Percentiles rank a stretch among this genome's conserved stretches.
Evolutionary conservation across 1,140 invertebrate species (phyloP).

Genomic region (Fopius arisanus): DNA sequence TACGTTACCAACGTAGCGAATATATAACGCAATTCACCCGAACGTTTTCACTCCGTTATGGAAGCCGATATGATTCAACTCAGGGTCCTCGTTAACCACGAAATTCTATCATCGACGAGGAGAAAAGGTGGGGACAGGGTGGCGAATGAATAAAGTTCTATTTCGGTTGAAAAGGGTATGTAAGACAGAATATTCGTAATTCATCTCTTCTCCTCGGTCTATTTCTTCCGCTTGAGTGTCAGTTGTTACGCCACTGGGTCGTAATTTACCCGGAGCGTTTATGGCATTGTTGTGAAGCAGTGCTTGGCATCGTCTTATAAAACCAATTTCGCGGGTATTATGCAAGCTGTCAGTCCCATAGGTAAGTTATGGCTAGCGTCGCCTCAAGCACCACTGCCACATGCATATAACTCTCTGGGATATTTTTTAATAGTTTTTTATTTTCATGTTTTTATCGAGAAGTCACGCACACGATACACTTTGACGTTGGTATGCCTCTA

Average conservation of each 20-base stretch:
- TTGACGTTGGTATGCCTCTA: conserved; percentile 29
- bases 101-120: not conserved
- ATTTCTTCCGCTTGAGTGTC: conserved; percentile 22
- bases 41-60: not conserved
- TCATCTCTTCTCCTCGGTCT: not conserved
- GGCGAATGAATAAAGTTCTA: not conserved
- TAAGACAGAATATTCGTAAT: conserved; percentile 8
- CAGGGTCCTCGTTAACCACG: not conserved
- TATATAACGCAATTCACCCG: not conserved
- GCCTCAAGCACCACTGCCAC: conserved; percentile 52
- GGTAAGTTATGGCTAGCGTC: conserved; percentile 59
- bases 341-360: conserved; percentile 62
- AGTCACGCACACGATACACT: conserved; percentile 30
- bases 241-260: conserved; percentile 52
- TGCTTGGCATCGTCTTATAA: conserved; percentile 61
- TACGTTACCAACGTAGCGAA: not conserved
- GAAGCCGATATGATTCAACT: not conserved
- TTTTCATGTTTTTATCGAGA: conserved; percentile 24
- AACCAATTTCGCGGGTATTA: conserved; percentile 65
- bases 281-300: conserved; percentile 61
- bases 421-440: conserved; percentile 18
- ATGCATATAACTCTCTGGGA: conserved; percentile 40
- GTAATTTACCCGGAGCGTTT: conserved; percentile 61
- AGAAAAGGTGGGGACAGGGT: not conserved
- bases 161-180: not conserved